Base-by-base conservation (phyloP, 2,113 vertebrate genomes). In the Xiphias gladius region DNA sequence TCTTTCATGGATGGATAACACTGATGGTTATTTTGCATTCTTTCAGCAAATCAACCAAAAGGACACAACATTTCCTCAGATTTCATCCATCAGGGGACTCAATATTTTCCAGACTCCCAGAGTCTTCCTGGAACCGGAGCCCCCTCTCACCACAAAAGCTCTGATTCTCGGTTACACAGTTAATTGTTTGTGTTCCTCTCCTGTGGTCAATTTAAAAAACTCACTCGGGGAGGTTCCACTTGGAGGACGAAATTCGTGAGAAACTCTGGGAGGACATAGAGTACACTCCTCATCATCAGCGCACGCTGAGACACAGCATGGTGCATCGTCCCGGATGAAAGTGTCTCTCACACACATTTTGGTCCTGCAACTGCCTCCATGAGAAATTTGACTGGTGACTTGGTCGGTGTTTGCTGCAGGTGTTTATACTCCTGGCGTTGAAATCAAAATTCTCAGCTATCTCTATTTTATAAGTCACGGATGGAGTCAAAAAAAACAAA, bases 161-260 rank as follows among this genome's bases (percentile, higher is more conserved):
- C 7, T 17, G 37, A 70, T 66, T 58, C 61, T 19, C 28, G 24
- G 52, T 57, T 11, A 19, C 35, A 55, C 26, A 66, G 22, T 63
- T 57, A n/a, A 8, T 1, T 11, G 26, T 43, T 62, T 73, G 30
- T 76, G 69, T 55, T 89, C 28, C 46, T 28, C 20, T 71, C 55
- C 57, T 76, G 43, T 59, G 76, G 75, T 37, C n/a, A 19, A 81
- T 67, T 76, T 73, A 30, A 86, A 30, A 86, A 76, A 58, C 37
- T 73, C 64, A 63, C 73, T 83, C 64, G 17, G 26, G 81, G 43
- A 75, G 63, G 52, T 24, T 59, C 1, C 0, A 57, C 58, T 22
- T 13, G 39, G 9, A 70, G 54, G 48, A 71, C 30, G 24, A 74
- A 17, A 79, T 59, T 85, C 59, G 58, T 58, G 43, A 79, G 68